A percentile compares a stretch with the other conserved stretches of the same genome.
Evolutionary conservation across 1,140 invertebrate genomes (phyloP).

Genomic region (Wasmannia auropunctata): DNA sequence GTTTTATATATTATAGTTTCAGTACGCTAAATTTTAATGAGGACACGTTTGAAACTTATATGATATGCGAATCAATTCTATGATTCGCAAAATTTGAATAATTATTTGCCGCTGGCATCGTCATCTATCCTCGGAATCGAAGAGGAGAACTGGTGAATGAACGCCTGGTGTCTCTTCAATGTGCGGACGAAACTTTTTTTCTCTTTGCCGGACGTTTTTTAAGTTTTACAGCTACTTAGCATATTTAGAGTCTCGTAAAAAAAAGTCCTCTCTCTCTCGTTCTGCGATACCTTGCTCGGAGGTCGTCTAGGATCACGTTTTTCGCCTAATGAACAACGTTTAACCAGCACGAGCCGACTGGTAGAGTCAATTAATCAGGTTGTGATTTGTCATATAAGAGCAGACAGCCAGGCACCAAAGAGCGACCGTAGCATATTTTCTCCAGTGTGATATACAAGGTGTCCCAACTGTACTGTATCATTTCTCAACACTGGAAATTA

Average conservation of each 20-base stretch:
- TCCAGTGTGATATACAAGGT: neutral
- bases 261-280: neutral
- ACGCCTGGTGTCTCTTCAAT: neutral
- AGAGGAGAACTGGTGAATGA: conserved; percentile 7
- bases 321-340: conserved; percentile 19
- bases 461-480: neutral
- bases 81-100: conserved; percentile 39
- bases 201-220: neutral
- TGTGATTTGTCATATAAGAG: conserved; percentile 31
- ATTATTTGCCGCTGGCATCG: conserved; percentile 18
- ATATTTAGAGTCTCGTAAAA: conserved; percentile 44
- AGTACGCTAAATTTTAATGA: neutral
- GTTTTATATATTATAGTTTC: neutral
- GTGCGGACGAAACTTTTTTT: neutral
- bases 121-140: neutral
- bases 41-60: neutral
- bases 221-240: conserved; percentile 36
- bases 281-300: neutral
- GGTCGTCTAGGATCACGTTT: conserved; percentile 11
- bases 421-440: neutral
- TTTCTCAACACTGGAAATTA: neutral
- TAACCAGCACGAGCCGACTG: conserved; percentile 18
- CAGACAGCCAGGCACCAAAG: conserved; percentile 35
- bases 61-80: neutral
- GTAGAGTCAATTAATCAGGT: conserved; percentile 23